A percentile compares a stretch with the other conserved stretches of the same genome.
These are phyloP conservation scores for Sycon ciliatum DNA, from an alignment of 37 sponge, comb jelly and placozoan species.

Conservation along the genomic window DNA sequence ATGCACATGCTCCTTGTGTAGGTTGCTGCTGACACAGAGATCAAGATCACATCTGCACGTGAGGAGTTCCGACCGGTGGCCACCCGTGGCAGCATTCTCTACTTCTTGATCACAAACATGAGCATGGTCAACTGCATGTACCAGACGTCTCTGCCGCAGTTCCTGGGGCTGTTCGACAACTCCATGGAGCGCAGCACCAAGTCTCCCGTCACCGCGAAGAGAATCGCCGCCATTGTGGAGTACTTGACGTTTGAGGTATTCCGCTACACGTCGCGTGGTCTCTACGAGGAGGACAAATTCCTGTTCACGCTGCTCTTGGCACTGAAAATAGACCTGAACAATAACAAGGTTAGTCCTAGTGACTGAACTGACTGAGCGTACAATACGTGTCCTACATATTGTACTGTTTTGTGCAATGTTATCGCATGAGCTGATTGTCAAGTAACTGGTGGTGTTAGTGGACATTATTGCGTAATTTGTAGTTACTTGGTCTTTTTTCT, in stretches of 20 bases:
- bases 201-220: slow-evolving; percentile 22
- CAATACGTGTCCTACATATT: too few species aligned
- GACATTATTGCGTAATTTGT: too few species aligned
- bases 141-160: slow-evolving; percentile 32
- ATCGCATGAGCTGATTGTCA: too few species aligned
- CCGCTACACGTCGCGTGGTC: slow-evolving; percentile 27
- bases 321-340: slow-evolving; percentile 30
- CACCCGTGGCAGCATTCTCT: slow-evolving; percentile 22
- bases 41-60: slow-evolving; percentile 84
- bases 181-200: slow-evolving; percentile 27
- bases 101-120: slow-evolving; percentile 33
- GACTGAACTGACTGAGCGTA: too few species aligned
- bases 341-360: slow-evolving; percentile 13
- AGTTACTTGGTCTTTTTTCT: too few species aligned
- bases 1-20: too few species aligned
- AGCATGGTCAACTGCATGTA: slow-evolving; percentile 37
- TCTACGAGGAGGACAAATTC: slow-evolving; percentile 32
- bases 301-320: slow-evolving; percentile 33
- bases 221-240: slow-evolving; percentile 20
- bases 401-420: too few species aligned
- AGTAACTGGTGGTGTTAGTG: too few species aligned
- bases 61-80: slow-evolving; percentile 91
- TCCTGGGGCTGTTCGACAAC: slow-evolving; percentile 28
- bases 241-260: slow-evolving; percentile 30
- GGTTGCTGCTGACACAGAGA: slow-evolving; percentile 89